Base-by-base conservation (phyloP, 2,797 vertebrate species). In the Bryconaethiops microstoma region DNA sequence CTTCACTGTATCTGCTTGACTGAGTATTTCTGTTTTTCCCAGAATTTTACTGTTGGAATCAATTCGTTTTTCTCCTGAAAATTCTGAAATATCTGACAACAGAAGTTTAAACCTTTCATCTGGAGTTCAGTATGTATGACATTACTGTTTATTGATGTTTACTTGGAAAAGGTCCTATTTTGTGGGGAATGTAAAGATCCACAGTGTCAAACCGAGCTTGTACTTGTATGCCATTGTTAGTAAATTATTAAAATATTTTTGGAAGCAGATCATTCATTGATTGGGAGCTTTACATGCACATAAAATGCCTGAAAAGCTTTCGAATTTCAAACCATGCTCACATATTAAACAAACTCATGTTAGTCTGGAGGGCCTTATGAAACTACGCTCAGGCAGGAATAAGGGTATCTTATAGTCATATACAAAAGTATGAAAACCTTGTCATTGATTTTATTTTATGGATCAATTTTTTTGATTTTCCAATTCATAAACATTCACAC, bases 221-320 rank as follows among this genome's bases (percentile, higher is more conserved):
- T 63, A 13, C 68, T 13, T 29, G 60, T 73, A 13, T 72, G 50
- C 23, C 7, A 59, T 14, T 57, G n/a, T 39, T 54, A 3, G 21
- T 29, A 45, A 72, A 57, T 52, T 40, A 21, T 71, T 40, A 9
- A 6, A 40, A 42, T 64, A 57, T 77, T 76, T 77, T 72, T 72
- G 10, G 29, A 59, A n/a, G 29, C 55, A 25, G 19, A 42, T 10
- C 3, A 14, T 5, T 10, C 3, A 14, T 5, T 62, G 19, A 55
- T n/a, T 64, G 21, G 14, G 40, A 76, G 23, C 42, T 57, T 23
- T 0, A 7, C 35, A 17, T 52, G 68, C 39, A 76, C 76, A 81
- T 57, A 35, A 35, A 2, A 35, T 35, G 35, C 35, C 35, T 35
- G 35, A 35, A 35, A 35, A 35, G 35, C 35, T 35, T 35, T 35